A percentile compares a stretch with the other conserved stretches of the same genome.
phyloP scores from a whole-genome alignment of 2,113 vertebrate species.

The Dolichotis patagonum region DNA sequence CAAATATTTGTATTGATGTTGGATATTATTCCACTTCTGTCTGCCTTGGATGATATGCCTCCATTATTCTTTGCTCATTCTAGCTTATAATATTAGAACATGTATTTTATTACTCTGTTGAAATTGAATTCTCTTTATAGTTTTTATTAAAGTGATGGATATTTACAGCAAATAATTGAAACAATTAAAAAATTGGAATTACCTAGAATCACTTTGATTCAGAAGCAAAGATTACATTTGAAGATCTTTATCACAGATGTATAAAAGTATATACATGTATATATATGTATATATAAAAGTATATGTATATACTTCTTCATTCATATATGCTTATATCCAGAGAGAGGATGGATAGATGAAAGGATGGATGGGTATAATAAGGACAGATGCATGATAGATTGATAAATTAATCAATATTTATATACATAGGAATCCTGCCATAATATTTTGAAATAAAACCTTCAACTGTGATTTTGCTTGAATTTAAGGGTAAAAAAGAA shows the following conservation, averaged over 20 bases:
- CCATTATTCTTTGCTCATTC: background rate
- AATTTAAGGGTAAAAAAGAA: slow-evolving; percentile 37
- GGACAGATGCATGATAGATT: background rate
- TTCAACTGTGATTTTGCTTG: slow-evolving; percentile 21
- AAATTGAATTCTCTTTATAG: background rate
- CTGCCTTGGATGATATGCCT: background rate
- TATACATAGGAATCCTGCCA: background rate
- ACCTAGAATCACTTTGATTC: background rate
- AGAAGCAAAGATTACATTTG: background rate
- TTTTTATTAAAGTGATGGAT: background rate
- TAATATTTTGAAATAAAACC: slow-evolving; percentile 29
- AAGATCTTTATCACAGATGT: background rate
- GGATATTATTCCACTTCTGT: slow-evolving; percentile 14
- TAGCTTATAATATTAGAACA: background rate
- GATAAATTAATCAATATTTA: background rate
- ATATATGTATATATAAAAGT: background rate
- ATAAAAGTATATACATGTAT: background rate
- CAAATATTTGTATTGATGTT: background rate
- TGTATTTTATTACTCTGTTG: background rate
- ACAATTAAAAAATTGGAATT: slow-evolving; percentile 5
- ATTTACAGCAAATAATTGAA: background rate
- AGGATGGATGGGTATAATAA: background rate
- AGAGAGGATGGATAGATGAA: background rate
- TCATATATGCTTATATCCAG: background rate
- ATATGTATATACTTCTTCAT: background rate